Conservation (phyloP, 1,140 invertebrate genomes). For the Solenopsis invicta region DNA sequence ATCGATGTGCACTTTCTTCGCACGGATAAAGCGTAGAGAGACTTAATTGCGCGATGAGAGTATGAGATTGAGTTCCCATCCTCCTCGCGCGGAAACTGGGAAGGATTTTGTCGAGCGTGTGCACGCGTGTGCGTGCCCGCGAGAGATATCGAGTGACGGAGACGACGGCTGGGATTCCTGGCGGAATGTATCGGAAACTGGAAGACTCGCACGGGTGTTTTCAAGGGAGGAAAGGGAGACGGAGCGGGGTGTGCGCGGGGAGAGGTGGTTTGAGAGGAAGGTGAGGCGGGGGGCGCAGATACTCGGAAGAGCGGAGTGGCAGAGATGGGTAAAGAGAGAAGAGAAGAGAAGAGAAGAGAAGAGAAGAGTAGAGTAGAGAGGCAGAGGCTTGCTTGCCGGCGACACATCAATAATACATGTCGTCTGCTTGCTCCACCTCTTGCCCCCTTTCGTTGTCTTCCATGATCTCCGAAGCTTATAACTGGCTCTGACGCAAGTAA, state of each 20-base stretch:
- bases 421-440: constrained; percentile 63
- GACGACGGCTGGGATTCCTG: constrained; percentile 68
- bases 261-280: constrained; percentile 16
- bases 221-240: constrained; percentile 17
- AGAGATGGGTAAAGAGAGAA: constrained; percentile 45
- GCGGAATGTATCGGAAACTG: constrained; percentile 79
- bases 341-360: constrained; percentile 57
- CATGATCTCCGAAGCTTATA: constrained; percentile 68
- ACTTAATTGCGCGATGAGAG: constrained; percentile 20
- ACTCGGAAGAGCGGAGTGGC: constrained; percentile 54
- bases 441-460: constrained; percentile 56
- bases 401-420: constrained; percentile 82
- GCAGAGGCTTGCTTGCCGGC: constrained; percentile 67
- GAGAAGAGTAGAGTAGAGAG: constrained; percentile 53
- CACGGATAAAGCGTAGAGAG: background rate
- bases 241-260: background rate
- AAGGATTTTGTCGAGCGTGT: constrained; percentile 22
- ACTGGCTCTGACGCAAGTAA: constrained; percentile 78
- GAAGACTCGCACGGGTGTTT: constrained; percentile 69
- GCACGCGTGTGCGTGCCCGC: constrained; percentile 33
- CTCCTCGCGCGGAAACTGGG: background rate
- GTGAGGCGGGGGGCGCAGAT: constrained; percentile 44
- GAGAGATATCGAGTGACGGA: constrained; percentile 56
- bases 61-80: constrained; percentile 11
- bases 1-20: background rate